Percentiles rank a stretch among this genome's conserved stretches.
Conservation (phyloP, 2,888 invertebrate species). For the Pollenia angustigena region DNA sequence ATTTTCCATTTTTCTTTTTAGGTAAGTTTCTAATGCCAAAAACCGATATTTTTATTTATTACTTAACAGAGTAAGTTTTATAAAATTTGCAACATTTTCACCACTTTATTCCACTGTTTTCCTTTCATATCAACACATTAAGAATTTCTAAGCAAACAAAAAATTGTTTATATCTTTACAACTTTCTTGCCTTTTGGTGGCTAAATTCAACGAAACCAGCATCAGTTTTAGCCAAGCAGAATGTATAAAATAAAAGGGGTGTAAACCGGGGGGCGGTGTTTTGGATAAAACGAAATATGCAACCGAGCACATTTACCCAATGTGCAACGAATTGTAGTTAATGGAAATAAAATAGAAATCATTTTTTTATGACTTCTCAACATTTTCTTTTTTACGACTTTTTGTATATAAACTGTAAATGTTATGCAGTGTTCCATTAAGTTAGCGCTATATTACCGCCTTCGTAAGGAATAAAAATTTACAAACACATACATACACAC, state of each 20-base stretch:
- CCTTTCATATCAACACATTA: not conserved
- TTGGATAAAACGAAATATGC: conserved; percentile 7
- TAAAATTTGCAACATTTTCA: not conserved
- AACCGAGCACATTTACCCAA: conserved; percentile 49
- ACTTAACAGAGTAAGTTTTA: not conserved
- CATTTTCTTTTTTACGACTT: conserved; percentile 58
- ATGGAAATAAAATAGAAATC: conserved; percentile 70
- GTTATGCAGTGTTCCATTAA: conserved; percentile 69
- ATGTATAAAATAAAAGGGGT: not conserved
- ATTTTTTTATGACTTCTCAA: conserved; percentile 70
- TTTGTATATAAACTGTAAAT: conserved; percentile 62
- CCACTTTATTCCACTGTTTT: conserved; percentile 3
- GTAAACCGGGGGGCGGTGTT: too few relatives aligned
- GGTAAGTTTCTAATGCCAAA: conserved; percentile 6
- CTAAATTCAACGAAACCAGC: conserved; percentile 32
- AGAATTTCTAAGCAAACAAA: not conserved
- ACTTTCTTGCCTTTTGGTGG: conserved; percentile 29
- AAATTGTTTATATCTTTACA: conserved; percentile 8
- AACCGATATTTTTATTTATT: not conserved
- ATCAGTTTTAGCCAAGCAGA: not conserved
- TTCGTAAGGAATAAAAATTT: not conserved
- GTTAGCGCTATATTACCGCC: conserved; percentile 38
- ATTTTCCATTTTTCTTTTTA: not conserved
- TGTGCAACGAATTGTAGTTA: conserved; percentile 59
- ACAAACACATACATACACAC: not conserved